Conservation (phyloP, 1,140 invertebrate genomes). For the Gerris buenoi region DNA sequence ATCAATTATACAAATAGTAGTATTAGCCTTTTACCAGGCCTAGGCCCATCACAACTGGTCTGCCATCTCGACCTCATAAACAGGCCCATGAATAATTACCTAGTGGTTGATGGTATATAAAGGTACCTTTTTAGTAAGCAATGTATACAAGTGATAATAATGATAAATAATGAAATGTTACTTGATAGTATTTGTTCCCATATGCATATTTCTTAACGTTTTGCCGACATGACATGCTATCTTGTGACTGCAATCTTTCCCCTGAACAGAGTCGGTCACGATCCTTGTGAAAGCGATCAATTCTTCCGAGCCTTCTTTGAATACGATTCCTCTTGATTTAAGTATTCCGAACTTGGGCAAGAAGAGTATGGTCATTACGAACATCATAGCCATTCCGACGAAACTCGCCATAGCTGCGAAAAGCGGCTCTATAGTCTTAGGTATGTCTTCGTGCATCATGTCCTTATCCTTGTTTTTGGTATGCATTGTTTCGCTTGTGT, state of each 20-base stretch:
- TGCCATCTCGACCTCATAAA: too few relatives aligned
- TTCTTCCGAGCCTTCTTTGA: conserved; percentile 20
- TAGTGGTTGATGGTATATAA: too few relatives aligned
- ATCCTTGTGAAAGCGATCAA: conserved; percentile 19
- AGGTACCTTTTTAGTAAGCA: too few relatives aligned
- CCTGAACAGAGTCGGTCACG: conserved; percentile 22
- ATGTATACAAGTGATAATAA: too few relatives aligned
- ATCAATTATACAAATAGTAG: too few relatives aligned
- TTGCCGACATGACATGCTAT: conserved; percentile 24
- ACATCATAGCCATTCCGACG: conserved; percentile 33
- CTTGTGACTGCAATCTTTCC: conserved; percentile 23
- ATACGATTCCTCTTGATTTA: conserved; percentile 6
- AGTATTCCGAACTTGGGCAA: conserved; percentile 28
- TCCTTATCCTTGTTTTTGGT: neutral
- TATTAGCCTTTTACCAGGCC: too few relatives aligned
- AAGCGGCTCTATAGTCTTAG: conserved; percentile 28
- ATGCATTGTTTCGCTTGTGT: neutral
- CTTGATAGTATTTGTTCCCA: conserved; percentile 21
- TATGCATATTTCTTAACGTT: conserved; percentile 18
- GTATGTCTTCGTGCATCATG: neutral
- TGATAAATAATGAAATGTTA: too few relatives aligned
- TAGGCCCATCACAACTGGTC: too few relatives aligned
- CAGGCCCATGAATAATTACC: too few relatives aligned
- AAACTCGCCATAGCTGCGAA: conserved; percentile 35
- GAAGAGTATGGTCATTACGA: conserved; percentile 30